Base-by-base conservation (phyloP, 2,888 invertebrate species). In the Phorcus lineatus region DNA sequence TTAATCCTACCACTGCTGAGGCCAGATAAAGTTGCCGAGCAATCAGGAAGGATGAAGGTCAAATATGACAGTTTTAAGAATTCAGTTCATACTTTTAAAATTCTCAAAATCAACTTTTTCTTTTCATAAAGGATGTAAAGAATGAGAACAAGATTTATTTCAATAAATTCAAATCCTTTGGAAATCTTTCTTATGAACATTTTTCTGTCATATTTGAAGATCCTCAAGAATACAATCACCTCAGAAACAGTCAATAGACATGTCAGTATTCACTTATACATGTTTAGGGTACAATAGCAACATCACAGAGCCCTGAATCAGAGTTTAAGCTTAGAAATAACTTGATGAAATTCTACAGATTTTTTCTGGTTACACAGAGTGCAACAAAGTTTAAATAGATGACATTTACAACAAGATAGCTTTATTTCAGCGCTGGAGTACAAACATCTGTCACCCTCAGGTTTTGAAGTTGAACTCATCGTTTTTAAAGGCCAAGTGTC, bases 351-450 rank as follows among this genome's bases (percentile, higher is more conserved):
- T 19, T 17, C 70, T 19, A 70, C 19, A 70, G 19, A 70, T 17
- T 31, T 62, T 62, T 36, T 40, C 40, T 31, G 31, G 40, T 70
- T 70, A 40, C 70, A 40, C 36, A 36, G 70, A 70, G 70, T 36
- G 70, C 70, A 70, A 70, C 70, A 70, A 70, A 70, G 31, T 70
- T 47, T 70, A 36, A 70, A 70, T 36, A 36, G 70, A 70, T 70
- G 40, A 62, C 62, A 19, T 70, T 70, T 31, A 70, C 70, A 17
- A 70, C 70, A 70, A 70, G 40, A 70, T 24, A 70, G 31, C 19
- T 57, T 36, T 47, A 47, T 70, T 67, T 70, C 36, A 70, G 70
- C 40, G 19, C 70, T 36, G 28, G 13, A 36, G 70, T 31, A 40
- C 0, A 70, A 17, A 11, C 70, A 70, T 40, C 19, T 36, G 70